Conservation (phyloP, 1,140 invertebrate species). For the Cyphomyrmex costatus region DNA sequence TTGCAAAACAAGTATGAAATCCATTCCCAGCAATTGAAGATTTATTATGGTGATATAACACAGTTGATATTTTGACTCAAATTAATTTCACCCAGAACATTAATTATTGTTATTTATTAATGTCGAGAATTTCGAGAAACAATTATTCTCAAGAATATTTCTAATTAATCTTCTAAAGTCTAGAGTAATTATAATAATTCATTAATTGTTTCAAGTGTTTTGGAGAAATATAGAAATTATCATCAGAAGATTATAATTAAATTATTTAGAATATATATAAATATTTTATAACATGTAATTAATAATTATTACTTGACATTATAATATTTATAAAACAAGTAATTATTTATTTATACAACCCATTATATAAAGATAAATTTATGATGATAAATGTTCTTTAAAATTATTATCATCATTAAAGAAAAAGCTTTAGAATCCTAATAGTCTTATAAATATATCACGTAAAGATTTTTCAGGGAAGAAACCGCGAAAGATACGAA, state of each 20-base stretch:
- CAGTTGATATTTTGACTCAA: not conserved
- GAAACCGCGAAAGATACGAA: slow-evolving; percentile 48
- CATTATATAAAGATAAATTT: not conserved
- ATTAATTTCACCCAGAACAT: not conserved
- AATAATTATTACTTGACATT: not conserved
- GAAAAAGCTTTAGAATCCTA: not conserved
- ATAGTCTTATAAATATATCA: not conserved
- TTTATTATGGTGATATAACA: not conserved
- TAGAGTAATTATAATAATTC: not conserved
- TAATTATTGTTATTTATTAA: not conserved
- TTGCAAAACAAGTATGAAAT: slow-evolving; percentile 63
- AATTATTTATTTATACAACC: not conserved
- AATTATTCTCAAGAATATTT: not conserved
- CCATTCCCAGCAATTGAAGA: not conserved
- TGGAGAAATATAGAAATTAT: not conserved
- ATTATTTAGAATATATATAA: not conserved
- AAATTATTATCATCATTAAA: not conserved
- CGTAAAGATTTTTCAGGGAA: not conserved
- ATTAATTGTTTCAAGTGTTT: not conserved
- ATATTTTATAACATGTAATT: not conserved
- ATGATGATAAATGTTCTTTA: not conserved
- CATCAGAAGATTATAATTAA: not conserved
- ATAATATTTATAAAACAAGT: not conserved
- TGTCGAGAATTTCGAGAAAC: not conserved
- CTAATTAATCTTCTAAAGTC: not conserved